phyloP scores from a whole-genome alignment of 2,888 invertebrate species.

The Trichogramma dendrolimi region DNA sequence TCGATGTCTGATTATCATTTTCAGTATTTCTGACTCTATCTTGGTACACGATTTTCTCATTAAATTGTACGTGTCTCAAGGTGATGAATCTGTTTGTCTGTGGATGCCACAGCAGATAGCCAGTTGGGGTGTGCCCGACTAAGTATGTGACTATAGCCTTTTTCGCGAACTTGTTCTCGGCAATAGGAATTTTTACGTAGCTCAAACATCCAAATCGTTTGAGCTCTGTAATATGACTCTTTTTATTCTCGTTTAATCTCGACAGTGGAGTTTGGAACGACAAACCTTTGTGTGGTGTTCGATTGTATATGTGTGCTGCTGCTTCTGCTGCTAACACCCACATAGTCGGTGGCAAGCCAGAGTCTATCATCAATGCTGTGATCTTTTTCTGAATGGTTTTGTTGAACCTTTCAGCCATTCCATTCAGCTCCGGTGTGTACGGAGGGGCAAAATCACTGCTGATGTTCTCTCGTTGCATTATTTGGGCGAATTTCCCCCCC shows the following conservation, averaged over 20 bases:
- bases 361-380: too few species aligned
- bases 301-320: too few species aligned
- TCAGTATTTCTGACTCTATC: background rate
- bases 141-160: background rate
- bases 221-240: background rate
- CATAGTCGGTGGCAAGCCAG: too few species aligned
- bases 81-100: background rate
- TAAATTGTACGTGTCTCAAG: background rate
- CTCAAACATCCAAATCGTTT: background rate
- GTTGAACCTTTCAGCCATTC: too few species aligned
- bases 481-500: background rate
- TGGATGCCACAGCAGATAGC: constrained; percentile 1
- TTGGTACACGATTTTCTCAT: background rate
- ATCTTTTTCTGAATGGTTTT: too few species aligned
- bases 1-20: too few species aligned
- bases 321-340: too few species aligned
- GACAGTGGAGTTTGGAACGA: too few species aligned
- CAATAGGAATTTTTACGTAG: background rate
- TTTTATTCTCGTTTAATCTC: background rate
- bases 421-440: constrained; percentile 5
- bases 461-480: constrained; percentile 2
- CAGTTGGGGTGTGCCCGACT: background rate
- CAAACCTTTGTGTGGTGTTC: too few species aligned
- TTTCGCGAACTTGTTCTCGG: background rate
- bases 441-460: constrained; percentile 3